These are phyloP conservation scores for Triplophysa dalaica DNA, from an alignment of 2,113 vertebrate genomes.

Conservation along the genomic window DNA sequence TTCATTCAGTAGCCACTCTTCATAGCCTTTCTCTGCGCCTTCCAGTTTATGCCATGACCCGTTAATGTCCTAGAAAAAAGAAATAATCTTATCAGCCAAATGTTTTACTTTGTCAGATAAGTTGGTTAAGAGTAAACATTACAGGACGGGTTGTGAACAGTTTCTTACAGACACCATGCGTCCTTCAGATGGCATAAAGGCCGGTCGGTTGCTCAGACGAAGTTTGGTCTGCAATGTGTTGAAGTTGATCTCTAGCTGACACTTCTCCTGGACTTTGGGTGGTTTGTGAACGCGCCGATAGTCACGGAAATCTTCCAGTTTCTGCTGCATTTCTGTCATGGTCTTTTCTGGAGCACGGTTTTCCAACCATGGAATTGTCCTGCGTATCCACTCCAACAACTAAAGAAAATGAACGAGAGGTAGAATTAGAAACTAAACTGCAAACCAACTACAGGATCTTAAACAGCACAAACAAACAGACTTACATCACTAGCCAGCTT, in stretches of 20 bases:
- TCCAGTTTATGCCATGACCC: slow-evolving; percentile 88
- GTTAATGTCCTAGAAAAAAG: slow-evolving; percentile 83
- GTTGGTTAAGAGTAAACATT: neutral
- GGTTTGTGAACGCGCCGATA: slow-evolving; percentile 91
- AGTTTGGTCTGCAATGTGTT: slow-evolving; percentile 97
- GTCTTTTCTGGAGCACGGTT: slow-evolving; percentile 88
- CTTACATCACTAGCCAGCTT: slow-evolving; percentile 91
- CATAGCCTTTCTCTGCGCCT: slow-evolving; percentile 90
- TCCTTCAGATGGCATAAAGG: slow-evolving; percentile 95
- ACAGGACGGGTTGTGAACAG: neutral
- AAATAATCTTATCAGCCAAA: neutral
- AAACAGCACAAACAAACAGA: slow-evolving; percentile 27
- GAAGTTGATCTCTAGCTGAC: slow-evolving; percentile 97
- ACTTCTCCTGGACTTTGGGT: slow-evolving; percentile 93
- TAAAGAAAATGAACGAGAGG: slow-evolving; percentile 46
- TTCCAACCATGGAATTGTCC: slow-evolving; percentile 94
- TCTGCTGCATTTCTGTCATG: slow-evolving; percentile 92
- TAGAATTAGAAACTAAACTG: neutral
- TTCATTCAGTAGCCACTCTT: slow-evolving; percentile 93
- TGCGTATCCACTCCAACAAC: slow-evolving; percentile 93
- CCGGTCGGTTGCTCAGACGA: slow-evolving; percentile 88
- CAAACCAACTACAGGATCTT: neutral
- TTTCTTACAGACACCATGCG: slow-evolving; percentile 88
- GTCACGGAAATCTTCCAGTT: slow-evolving; percentile 92
- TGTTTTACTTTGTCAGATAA: neutral